Conservation (phyloP, 2,113 vertebrate species). For the Ptilonorhynchus violaceus region DNA sequence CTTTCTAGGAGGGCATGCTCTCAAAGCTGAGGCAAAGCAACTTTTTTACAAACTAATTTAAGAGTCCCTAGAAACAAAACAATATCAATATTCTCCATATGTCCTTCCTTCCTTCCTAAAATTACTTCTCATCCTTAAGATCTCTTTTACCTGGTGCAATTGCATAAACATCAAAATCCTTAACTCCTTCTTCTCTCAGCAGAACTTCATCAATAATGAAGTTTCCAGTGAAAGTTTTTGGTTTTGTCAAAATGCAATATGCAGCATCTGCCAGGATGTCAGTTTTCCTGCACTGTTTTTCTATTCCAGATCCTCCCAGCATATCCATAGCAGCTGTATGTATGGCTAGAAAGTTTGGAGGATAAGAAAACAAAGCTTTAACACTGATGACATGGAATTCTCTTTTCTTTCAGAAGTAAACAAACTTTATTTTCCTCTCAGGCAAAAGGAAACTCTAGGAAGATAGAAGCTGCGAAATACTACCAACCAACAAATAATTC, state of each 20-base stretch:
- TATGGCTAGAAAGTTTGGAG: constrained; percentile 77
- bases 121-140: neutral
- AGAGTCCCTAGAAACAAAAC: neutral
- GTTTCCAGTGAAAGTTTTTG: constrained; percentile 87
- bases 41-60: neutral
- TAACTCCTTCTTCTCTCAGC: constrained; percentile 84
- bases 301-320: constrained; percentile 84
- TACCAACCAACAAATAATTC: neutral
- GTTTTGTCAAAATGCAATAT: constrained; percentile 85
- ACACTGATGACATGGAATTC: neutral
- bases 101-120: neutral
- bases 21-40: neutral
- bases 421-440: neutral
- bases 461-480: neutral
- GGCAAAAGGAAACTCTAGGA: neutral
- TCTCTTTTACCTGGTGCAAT: constrained; percentile 83
- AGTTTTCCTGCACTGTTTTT: constrained; percentile 88
- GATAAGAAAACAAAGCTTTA: neutral
- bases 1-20: neutral
- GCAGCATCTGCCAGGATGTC: constrained; percentile 96
- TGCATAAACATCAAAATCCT: constrained; percentile 89
- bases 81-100: neutral
- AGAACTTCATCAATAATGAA: constrained; percentile 92
- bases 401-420: neutral
- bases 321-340: constrained; percentile 94